Evolutionary conservation across 2,797 vertebrate genomes (phyloP).

Genomic region (Danio jaintianensis): DNA sequence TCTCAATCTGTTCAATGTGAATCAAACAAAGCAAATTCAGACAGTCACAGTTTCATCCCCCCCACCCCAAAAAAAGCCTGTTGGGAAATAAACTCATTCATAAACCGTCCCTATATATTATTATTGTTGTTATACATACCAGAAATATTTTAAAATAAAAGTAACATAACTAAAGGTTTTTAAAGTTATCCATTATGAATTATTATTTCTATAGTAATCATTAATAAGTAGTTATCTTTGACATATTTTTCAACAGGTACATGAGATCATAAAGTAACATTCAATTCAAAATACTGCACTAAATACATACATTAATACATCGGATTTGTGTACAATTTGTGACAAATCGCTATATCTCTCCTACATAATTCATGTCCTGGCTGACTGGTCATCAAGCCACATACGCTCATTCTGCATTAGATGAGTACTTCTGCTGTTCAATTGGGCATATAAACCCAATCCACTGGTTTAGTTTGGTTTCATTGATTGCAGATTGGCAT

Average conservation of each 20-base stretch:
- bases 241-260: neutral
- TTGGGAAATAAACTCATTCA: neutral
- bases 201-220: too few relatives aligned
- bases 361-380: constrained; percentile 71
- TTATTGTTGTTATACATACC: too few relatives aligned
- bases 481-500: constrained; percentile 92
- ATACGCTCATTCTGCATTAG: constrained; percentile 76
- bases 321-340: constrained; percentile 51
- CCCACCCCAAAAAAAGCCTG: neutral
- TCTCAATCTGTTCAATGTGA: constrained; percentile 72
- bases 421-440: constrained; percentile 78
- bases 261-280: neutral
- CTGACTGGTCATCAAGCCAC: constrained; percentile 72
- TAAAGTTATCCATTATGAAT: neutral
- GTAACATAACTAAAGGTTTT: neutral
- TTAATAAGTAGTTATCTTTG: neutral
- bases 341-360: constrained; percentile 47
- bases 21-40: constrained; percentile 56
- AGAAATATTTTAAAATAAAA: too few relatives aligned
- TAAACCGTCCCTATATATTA: too few relatives aligned
- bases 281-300: neutral
- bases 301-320: constrained; percentile 7
- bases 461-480: constrained; percentile 79
- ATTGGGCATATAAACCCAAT: constrained; percentile 83
- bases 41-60: constrained; percentile 4